Evolutionary conservation across 2,113 vertebrate genomes (phyloP), one percentile per base, ranked within the genome.

Genomic region (Vireo altiloquus): DNA sequence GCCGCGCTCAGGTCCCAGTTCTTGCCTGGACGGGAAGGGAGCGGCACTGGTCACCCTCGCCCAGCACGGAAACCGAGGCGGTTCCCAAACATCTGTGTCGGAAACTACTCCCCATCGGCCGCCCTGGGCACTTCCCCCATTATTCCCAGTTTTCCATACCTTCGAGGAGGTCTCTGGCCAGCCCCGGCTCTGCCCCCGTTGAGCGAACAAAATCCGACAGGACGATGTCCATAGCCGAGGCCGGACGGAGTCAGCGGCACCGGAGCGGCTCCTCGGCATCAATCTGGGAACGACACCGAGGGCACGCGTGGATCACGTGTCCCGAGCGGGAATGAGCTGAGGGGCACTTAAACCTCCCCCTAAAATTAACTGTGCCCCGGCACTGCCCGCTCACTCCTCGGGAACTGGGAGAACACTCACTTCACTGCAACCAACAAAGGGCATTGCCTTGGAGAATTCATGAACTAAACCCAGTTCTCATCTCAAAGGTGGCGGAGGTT

Each of bases 171-270:
- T 99, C 99, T 97, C 99, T 98, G 91, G 99, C 99, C 98, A 99
- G 97, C 71, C 99, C 99, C 0, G 99, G 99, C 97, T 99, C 99
- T 78, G 99, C 99, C 97, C 99, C 99, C n/a, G 99, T 99, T 46
- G 99, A 99, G 98, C 99, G 99, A 94, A 99, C 99, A 98, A 99
- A 99, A 97, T 99, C 99, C 52, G 99, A 99, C 93, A 99, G 98
- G 98, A 99, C 99, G 95, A 99, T 97, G 98, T 99, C 99, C 99
- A 99, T 99, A 98, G 99, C 99, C 98, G 94, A 98, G 98, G 99
- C 98, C 98, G 42, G 90, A 12, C 5, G 87, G 85, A 57, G 78
- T 81, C 52, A 81, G 74, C 24, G 52, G 89, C 65, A 56, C 96
- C 21, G 50, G 85, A 72, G 76, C 57, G 78, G 88, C 94, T 85